Percentiles rank a stretch among this genome's conserved stretches.
Conservation (phyloP, 2,888 invertebrate species). For the Euproctis similis region DNA sequence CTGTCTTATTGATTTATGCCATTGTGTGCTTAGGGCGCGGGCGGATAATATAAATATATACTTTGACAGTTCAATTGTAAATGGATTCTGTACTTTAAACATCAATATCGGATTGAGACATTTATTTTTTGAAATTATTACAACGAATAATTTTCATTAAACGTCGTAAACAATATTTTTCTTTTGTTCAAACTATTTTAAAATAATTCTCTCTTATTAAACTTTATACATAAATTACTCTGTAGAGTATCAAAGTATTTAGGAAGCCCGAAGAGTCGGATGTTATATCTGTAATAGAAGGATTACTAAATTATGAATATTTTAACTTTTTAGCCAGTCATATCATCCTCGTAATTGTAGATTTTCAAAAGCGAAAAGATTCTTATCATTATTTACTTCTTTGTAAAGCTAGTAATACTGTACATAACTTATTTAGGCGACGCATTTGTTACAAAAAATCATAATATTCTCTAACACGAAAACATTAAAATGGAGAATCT, state of each 20-base stretch:
- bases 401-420: slow-evolving; percentile 75
- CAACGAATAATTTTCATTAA: too few species aligned
- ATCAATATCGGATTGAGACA: slow-evolving; percentile 19
- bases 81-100: slow-evolving; percentile 34
- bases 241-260: too few species aligned
- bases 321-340: too few species aligned
- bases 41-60: slow-evolving; percentile 42
- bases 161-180: too few species aligned
- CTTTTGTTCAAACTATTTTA: too few species aligned
- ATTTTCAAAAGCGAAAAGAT: slow-evolving; percentile 33
- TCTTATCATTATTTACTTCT: slow-evolving; percentile 47
- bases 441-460: slow-evolving; percentile 36
- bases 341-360: slow-evolving; percentile 29
- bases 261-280: too few species aligned
- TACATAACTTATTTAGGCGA: slow-evolving; percentile 64
- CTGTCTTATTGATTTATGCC: slow-evolving; percentile 39
- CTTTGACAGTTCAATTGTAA: slow-evolving; percentile 53
- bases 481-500: slow-evolving; percentile 31
- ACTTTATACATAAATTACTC: too few species aligned
- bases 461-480: slow-evolving; percentile 18
- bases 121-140: slow-evolving; percentile 3
- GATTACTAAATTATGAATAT: too few species aligned
- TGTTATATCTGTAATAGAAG: too few species aligned
- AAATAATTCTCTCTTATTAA: too few species aligned
- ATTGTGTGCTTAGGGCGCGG: slow-evolving; percentile 32